These are phyloP conservation scores for Eubucco bourcierii DNA, from an alignment of 2,113 vertebrate genomes.

Conservation along the genomic window DNA sequence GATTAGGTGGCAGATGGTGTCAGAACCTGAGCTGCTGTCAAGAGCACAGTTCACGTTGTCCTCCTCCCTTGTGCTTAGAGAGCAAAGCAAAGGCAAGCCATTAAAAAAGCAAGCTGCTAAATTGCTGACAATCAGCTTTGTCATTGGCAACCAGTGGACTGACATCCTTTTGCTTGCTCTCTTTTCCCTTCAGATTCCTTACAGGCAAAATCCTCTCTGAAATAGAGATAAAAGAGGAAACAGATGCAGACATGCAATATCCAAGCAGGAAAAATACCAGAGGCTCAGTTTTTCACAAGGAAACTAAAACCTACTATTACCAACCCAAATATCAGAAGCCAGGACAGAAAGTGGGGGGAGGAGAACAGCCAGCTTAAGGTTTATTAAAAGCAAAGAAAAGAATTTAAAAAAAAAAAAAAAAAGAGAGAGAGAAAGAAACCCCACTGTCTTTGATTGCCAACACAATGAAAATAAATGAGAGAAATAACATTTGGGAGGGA, in stretches of 20 bases:
- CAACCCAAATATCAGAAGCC: conserved; percentile 4
- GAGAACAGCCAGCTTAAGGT: neutral
- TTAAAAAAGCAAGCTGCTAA: neutral
- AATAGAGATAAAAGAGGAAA: neutral
- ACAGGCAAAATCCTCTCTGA: neutral
- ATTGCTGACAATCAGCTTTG: conserved; percentile 5
- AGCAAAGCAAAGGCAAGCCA: neutral
- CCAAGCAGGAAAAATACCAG: neutral
- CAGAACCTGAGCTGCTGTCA: conserved; percentile 55
- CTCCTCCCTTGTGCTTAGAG: neutral
- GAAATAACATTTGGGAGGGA: neutral
- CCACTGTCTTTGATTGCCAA: neutral
- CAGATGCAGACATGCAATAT: neutral
- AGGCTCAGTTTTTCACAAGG: neutral
- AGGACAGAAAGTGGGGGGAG: neutral
- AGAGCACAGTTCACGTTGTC: conserved; percentile 29
- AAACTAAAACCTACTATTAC: conserved; percentile 44
- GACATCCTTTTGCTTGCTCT: neutral
- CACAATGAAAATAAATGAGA: conserved; percentile 48
- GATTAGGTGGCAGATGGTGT: conserved; percentile 73
- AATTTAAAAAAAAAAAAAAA: too few relatives aligned
- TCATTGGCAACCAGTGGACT: neutral
- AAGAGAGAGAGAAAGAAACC: neutral
- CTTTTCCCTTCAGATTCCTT: neutral
- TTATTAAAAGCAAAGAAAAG: neutral